Conservation (phyloP, 2,888 invertebrate species). For the Volucella inanis region DNA sequence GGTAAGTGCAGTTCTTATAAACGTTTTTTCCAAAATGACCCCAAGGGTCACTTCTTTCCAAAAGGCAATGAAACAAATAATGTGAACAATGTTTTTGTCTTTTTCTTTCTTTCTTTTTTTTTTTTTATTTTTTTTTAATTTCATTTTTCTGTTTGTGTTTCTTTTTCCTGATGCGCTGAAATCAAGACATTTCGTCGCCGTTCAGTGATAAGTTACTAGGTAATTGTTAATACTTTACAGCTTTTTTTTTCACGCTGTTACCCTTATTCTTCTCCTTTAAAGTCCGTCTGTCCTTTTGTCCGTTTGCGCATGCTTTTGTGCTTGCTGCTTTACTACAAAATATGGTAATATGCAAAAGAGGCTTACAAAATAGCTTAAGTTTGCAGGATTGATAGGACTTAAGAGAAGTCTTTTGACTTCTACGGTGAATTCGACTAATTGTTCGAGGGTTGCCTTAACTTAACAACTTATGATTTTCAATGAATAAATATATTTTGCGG, state of each 20-base stretch:
- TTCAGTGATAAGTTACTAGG: slow-evolving; percentile 74
- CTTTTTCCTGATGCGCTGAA: slow-evolving; percentile 70
- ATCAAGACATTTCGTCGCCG: slow-evolving; percentile 74
- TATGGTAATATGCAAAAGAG: no score
- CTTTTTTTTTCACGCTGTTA: slow-evolving; percentile 16
- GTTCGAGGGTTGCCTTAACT: no score
- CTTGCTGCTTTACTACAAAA: slow-evolving; percentile 42
- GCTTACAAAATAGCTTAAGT: no score
- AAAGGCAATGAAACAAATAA: slow-evolving; percentile 50
- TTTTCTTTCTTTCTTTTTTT: slow-evolving; percentile 42
- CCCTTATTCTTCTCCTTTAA: slow-evolving; percentile 51
- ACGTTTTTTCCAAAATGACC: not conserved
- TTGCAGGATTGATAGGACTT: no score
- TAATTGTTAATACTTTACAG: slow-evolving; percentile 57
- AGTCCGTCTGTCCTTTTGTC: slow-evolving; percentile 77
- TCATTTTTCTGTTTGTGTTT: slow-evolving; percentile 43
- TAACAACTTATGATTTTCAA: no score
- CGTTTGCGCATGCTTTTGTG: slow-evolving; percentile 2
- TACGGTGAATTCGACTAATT: no score
- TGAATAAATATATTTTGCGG: no score
- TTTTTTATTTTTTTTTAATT: slow-evolving; percentile 28
- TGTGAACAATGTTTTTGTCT: slow-evolving; percentile 54
- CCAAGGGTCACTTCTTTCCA: not conserved
- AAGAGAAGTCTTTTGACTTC: no score
- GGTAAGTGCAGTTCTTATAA: slow-evolving; percentile 72